Evolutionary conservation across 2,113 vertebrate genomes (phyloP), one percentile per base, ranked within the genome.

Genomic region (Steatornis caripensis): DNA sequence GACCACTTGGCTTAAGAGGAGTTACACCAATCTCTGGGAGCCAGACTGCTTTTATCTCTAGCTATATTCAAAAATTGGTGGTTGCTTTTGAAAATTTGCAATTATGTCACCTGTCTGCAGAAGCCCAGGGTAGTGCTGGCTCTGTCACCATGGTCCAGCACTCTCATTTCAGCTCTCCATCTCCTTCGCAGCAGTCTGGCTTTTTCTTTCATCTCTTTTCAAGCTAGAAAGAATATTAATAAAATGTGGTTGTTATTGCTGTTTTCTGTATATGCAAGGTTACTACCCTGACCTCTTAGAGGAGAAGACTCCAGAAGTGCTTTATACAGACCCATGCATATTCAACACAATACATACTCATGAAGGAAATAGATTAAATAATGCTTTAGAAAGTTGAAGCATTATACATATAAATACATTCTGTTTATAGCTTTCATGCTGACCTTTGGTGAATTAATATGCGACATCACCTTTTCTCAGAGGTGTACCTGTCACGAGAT

Each of bases 291-390:
- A 92, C 78, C 95, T 69, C 76, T 85, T 49, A 82, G 69, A 85
- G 84, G 45, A 93, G 75, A 91, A 48, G 43, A n/a, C 53, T 93
- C 57, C 80, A 87, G 58, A 76, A 93, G 84, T 29, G 60, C 76
- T 96, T 97, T 90, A 46, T 79, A 78, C 53, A 83, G 34, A 87
- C 15, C 83, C 84, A 84, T 94, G 21, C 84, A 94, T 95, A 97
- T 97, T 97, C 90, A 95, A 90, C 75, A 92, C 91, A 79, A 85
- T 90, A 64, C 89, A 91, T 62, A 88, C 81, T 95, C 80, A 70
- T 70, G 95, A 93, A 96, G 62, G 46, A 92, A 95, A 90, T 61
- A 85, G 97, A 95, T 95, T 97, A 93, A 97, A 96, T 96, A 97
- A 97, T 60, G 83, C 86, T 92, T 91, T 91, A 81, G 78, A 93